Evolutionary conservation across 2,888 invertebrate species (phyloP).

Genomic region (Adelognathus sp.): DNA sequence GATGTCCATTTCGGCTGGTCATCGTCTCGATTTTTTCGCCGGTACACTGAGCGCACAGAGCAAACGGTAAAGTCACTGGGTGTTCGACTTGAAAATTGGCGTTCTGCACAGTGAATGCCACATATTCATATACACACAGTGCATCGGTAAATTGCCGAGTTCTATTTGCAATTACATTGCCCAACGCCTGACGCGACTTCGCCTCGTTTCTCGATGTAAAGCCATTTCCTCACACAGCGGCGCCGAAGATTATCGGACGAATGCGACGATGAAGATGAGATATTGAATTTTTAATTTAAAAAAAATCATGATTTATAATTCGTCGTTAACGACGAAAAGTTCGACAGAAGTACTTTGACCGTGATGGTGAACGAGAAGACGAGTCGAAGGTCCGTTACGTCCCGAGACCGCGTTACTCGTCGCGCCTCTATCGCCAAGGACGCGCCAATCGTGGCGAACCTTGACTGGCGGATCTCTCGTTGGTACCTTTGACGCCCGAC

Average conservation of each 20-base stretch:
- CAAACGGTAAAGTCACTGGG: background rate
- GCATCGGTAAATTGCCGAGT: background rate
- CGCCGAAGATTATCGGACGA: background rate
- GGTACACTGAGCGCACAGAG: background rate
- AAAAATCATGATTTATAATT: background rate
- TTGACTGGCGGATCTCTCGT: slow-evolving; percentile 61
- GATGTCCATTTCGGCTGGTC: background rate
- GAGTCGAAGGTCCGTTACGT: slow-evolving; percentile 58
- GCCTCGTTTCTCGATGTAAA: slow-evolving; percentile 8
- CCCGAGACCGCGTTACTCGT: slow-evolving; percentile 45
- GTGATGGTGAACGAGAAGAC: slow-evolving; percentile 30
- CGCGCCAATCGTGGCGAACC: slow-evolving; percentile 60
- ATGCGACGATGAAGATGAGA: background rate
- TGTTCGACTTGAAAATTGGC: background rate
- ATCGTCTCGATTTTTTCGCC: background rate
- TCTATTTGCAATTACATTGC: background rate
- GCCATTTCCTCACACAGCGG: background rate
- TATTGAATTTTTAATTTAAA: slow-evolving; percentile 12
- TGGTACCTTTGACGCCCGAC: slow-evolving; percentile 51
- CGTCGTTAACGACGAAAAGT: slow-evolving; percentile 23
- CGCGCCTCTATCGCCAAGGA: slow-evolving; percentile 54
- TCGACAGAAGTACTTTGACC: slow-evolving; percentile 28
- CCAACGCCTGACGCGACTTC: background rate
- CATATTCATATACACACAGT: background rate
- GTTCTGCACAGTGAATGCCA: background rate